These are phyloP conservation scores for Peromyscus aztecus DNA, from an alignment of 2,797 vertebrate genomes.

Conservation along the genomic window DNA sequence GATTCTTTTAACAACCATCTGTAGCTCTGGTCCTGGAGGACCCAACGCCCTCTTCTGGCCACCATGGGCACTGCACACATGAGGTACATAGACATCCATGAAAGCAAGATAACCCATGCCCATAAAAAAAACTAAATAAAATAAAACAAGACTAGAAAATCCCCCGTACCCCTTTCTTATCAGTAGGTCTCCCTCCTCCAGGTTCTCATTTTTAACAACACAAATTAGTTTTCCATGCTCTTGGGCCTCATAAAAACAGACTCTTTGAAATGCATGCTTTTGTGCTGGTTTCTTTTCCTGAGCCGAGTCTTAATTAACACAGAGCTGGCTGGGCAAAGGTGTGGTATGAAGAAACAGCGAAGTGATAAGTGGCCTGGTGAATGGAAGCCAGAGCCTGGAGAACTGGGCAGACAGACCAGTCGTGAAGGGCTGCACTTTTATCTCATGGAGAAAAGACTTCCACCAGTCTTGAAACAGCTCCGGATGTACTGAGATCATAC, in stretches of 20 bases:
- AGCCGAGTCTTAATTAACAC: background rate
- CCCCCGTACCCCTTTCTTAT: background rate
- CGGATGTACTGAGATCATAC: background rate
- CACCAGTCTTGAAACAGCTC: background rate
- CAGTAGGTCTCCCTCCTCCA: background rate
- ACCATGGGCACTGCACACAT: background rate
- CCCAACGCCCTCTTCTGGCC: background rate
- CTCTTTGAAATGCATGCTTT: background rate
- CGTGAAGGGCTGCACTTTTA: background rate
- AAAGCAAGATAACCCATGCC: background rate
- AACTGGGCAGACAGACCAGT: fast-evolving
- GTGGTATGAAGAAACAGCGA: background rate
- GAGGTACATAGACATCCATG: background rate
- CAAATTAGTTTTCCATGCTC: background rate
- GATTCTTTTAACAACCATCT: background rate
- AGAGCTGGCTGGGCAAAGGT: background rate
- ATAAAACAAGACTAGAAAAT: background rate
- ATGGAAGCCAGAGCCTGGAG: background rate
- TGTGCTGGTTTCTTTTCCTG: background rate
- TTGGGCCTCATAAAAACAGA: background rate
- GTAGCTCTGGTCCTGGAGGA: background rate
- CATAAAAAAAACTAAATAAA: background rate
- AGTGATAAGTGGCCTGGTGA: background rate
- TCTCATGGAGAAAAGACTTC: background rate
- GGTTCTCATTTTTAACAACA: background rate